Percentiles rank a stretch among this genome's conserved stretches.
These are phyloP conservation scores for Macrosteles quadrilineatus DNA, from an alignment of 1,140 invertebrate species.

Conservation along the genomic window DNA sequence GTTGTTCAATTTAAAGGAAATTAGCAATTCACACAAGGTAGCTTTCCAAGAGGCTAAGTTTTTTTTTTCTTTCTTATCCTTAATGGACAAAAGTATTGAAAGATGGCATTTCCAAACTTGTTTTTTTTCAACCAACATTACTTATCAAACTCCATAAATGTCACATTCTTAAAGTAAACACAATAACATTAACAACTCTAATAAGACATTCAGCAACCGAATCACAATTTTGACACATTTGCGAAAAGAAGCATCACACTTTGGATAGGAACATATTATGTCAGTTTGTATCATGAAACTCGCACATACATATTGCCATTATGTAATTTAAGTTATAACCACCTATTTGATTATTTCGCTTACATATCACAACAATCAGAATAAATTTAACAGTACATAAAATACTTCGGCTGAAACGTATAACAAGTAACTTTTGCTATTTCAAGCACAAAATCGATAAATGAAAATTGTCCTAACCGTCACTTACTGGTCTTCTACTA, in stretches of 20 bases:
- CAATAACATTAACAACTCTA: too few species aligned
- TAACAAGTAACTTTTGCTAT: slow-evolving; percentile 7
- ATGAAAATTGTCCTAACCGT: neutral
- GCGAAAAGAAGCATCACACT: neutral
- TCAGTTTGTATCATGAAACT: neutral
- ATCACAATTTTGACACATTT: neutral
- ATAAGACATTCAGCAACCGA: too few species aligned
- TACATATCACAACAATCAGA: neutral
- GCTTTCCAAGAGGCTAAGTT: too few species aligned
- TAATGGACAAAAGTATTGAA: too few species aligned
- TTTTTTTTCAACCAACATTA: too few species aligned
- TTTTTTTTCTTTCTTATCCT: too few species aligned
- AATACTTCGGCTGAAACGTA: neutral
- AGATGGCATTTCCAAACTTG: too few species aligned
- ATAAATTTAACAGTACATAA: slow-evolving; percentile 15
- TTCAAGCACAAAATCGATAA: neutral
- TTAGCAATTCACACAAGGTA: too few species aligned
- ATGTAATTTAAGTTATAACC: neutral
- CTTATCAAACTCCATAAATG: too few species aligned
- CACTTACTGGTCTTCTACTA: neutral
- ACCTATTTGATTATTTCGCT: slow-evolving; percentile 1
- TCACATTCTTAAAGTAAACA: too few species aligned
- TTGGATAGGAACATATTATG: slow-evolving; percentile 9
- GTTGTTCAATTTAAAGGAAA: too few species aligned
- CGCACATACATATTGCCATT: neutral